Evolutionary conservation across 2,888 invertebrate species (phyloP), one percentile per base, ranked within the genome.

Genomic region (Enchytraeus crypticus): DNA sequence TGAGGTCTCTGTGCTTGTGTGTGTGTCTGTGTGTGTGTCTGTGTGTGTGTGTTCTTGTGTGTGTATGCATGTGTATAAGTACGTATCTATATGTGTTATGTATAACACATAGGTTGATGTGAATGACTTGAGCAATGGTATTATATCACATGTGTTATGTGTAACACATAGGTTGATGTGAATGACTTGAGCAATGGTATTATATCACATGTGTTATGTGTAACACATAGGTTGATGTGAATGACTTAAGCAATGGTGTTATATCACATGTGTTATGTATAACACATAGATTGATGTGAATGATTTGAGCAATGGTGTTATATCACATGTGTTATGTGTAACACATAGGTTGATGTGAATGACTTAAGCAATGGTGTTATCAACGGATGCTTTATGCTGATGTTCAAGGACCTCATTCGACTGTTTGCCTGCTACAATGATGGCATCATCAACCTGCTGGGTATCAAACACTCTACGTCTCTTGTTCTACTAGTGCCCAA

Each of bases 381-480:
- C 81, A 97, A 95, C 79, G 93, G 95, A 85, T 91, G 92, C 78
- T 99, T 98, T 81, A 95, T 98, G 90, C 84, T 99, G 70, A 85
- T 98, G 65, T 99, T 98, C 83, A 87, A 97, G 80, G 98, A 99
- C 85, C 87, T 99, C 77, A 98, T 99, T 77, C 87, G 98, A 67
- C 84, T 98, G 71, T 98, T 98, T 83, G 98, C 97, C 64, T 95
- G 97, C 81, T 98, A 98, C 84, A 98, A 98, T 82, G 98, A 98
- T 82, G 98, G 96, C 70, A 92, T 97, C 73, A 98, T 97, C 74
- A 97, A 97, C 83, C 85, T 97, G 71, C 83, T 97, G 82, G 87
- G 87, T 87, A 1, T 18, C 38, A 38, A 38, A 8, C 38, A 11
- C 38, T n/a, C n/a, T n/a, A n/a, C n/a, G n/a, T n/a, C n/a, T n/a